Base-by-base conservation (phyloP, 2,113 vertebrate species). In the Phoenicopterus ruber region DNA sequence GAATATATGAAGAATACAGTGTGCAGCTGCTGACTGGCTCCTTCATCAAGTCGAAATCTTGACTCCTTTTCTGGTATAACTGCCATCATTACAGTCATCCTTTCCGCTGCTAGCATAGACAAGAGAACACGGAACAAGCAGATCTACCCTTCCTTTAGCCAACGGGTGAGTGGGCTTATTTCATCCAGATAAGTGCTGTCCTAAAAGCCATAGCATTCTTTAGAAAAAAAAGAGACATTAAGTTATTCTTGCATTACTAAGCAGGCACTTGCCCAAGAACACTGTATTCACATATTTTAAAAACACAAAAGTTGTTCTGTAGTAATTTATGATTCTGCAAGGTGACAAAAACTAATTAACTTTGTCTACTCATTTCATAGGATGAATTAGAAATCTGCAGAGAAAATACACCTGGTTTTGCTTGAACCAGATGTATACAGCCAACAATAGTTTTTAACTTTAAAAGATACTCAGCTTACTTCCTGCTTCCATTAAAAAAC, bases 1-100 rank as follows among this genome's bases (percentile, higher is more conserved):
- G 97, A 94, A 96, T 95, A 16, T 97, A 97, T 17, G 98, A 98
- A 65, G 98, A 98, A 96, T 10, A 32, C 2, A 63, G 19, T 31
- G 28, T 50, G 15, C 32, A 85, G 63, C 36, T 95, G 54, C 59
- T 42, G 65, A 24, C 8, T 18, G 7, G 62, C 11, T 31, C 40
- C 50, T 54, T 70, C 58, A n/a, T 20, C 29, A 38, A 49, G 17
- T 3, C 47, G 69, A 82, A 91, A 59, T 63, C 36, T 44, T 58
- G 42, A 20, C 25, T 73, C 32, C 31, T 73, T 29, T 58, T 32
- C 47, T 76, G 42, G 21, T 26, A 10, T 32, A n/a, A 31, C 50
- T 82, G 62, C 46, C 63, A 10, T n/a, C 58, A 47, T 21, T 29
- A 22, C 25, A 74, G 52, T n/a, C 44, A 66, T 15, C 38, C 52